Conservation (phyloP, 2,888 invertebrate species). For the Synergus itoensis region DNA sequence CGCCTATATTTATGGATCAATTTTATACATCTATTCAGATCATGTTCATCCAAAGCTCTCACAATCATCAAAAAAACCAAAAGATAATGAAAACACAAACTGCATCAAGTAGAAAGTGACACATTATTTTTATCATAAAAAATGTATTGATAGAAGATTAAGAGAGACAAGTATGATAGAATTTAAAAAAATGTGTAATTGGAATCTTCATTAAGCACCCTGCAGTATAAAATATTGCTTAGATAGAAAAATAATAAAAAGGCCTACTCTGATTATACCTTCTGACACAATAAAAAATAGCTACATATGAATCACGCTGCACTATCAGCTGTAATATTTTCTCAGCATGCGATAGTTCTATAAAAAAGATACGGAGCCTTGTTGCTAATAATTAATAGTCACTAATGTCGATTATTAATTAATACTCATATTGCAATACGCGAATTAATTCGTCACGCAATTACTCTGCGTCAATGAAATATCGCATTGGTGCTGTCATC, state of each 20-base stretch:
- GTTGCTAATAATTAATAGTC: conserved; percentile 14
- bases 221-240: neutral
- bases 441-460: conserved; percentile 24
- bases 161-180: neutral
- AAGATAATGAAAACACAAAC: neutral
- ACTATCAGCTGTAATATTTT: conserved; percentile 12
- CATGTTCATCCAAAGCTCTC: neutral
- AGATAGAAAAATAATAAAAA: neutral
- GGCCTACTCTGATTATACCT: neutral
- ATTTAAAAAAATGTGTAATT: neutral
- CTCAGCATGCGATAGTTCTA: conserved; percentile 21
- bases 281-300: neutral
- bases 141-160: neutral
- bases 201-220: too few species aligned
- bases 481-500: neutral
- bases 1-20: conserved; percentile 55
- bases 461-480: conserved; percentile 18
- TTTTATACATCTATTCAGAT: neutral
- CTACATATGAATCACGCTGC: neutral
- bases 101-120: neutral
- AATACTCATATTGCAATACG: conserved; percentile 16
- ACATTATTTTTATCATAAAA: neutral
- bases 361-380: neutral
- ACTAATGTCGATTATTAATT: conserved; percentile 35
- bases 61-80: neutral